Conservation (phyloP, 23 tunicate species). For the Phallusia fumigata region DNA sequence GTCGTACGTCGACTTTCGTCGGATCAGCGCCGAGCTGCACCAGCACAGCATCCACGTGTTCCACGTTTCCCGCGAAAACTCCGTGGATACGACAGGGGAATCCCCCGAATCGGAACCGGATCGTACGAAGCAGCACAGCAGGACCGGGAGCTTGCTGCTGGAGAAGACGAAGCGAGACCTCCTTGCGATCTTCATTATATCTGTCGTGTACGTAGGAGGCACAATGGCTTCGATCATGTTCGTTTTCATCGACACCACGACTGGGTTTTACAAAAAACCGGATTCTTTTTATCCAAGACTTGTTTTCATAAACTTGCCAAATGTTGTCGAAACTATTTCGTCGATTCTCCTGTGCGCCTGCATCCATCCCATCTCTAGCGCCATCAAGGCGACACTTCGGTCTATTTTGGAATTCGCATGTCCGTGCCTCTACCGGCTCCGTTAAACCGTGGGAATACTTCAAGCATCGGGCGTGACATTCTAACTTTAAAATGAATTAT, state of each 20-base stretch:
- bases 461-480: background rate
- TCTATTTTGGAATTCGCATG: background rate
- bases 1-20: constrained; percentile 1
- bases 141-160: background rate
- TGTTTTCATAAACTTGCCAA: background rate
- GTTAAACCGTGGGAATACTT: background rate
- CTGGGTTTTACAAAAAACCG: background rate
- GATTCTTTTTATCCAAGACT: background rate
- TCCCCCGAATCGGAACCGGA: background rate
- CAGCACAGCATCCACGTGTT: background rate
- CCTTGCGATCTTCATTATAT: background rate
- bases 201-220: background rate
- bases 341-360: background rate
- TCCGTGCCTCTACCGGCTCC: background rate
- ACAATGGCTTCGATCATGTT: background rate
- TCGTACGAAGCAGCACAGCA: background rate
- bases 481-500: no score
- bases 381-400: background rate
- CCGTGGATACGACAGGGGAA: background rate
- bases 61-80: constrained; percentile 6
- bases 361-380: constrained; percentile 3
- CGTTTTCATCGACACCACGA: background rate
- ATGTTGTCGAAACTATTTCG: background rate
- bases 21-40: background rate
- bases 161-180: background rate